Base-by-base conservation (phyloP, 92 coral and sea anemone species). In the Micromussa lordhowensis region DNA sequence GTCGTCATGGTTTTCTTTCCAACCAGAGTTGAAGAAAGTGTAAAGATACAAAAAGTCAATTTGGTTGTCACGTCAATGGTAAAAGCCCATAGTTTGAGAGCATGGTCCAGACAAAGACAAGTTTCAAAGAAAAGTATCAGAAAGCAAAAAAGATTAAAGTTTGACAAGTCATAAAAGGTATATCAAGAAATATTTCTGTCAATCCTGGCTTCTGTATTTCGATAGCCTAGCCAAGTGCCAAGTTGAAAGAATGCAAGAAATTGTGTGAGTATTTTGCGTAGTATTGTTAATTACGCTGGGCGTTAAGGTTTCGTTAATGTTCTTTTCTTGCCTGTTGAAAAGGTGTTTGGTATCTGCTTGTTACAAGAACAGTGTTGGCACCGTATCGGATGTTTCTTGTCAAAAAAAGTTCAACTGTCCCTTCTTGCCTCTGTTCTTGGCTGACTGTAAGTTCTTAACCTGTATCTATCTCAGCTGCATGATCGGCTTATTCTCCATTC, bases 121-220 rank as follows among this genome's bases (percentile, higher is more conserved):
- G 88, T 83, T 54, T 83, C 28, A 70, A 72, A 83, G 87, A 49
- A 83, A 83, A 70, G 87, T 58, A 19, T 55, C 70, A 54, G 29
- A 75, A 75, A 84, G 55, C n/a, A 74, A 18, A 26, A 74, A 55
- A 58, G 38, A 75, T 31, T n/a, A 75, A 55, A 55, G 79, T 53
- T 55, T 72, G 63, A 32, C 79, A 71, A 36, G 40, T 36, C 13
- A 6, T 35, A n/a, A 71, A 69, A 34, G 82, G 28, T 49, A 38
- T 53, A 5, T 4, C 82, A 53, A 78, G 82, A 36, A 49, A 54
- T 55, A 28, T 16, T 83, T 71, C 32, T 70, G 13, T 30, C 86
- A 83, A 51, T 51, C 40, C n/a, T 70, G 68, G 58, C 26, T 10
- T 26, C 30, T 0, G 28, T 16, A 30, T 35, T 9, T 24, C 44